Evolutionary conservation across 1,140 invertebrate species (phyloP).

Genomic region (Aphaenogaster ashmeadi): DNA sequence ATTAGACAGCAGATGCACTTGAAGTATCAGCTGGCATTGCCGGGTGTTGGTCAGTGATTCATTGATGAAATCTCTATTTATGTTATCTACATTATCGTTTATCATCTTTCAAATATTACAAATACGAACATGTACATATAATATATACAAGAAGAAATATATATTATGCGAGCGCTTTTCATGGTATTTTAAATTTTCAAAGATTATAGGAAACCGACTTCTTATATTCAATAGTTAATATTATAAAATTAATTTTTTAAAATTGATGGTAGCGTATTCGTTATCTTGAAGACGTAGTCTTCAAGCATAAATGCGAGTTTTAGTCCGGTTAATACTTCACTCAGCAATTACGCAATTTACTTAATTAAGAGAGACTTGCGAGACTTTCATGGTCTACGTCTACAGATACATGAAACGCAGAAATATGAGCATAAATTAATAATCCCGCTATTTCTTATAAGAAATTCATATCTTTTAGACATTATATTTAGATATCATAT

Average conservation of each 20-base stretch:
- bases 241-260: not conserved
- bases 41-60: conserved; percentile 70
- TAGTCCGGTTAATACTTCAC: conserved; percentile 4
- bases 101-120: not conserved
- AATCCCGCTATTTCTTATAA: not conserved
- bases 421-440: conserved; percentile 14
- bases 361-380: not conserved
- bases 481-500: not conserved
- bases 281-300: not conserved
- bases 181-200: not conserved
- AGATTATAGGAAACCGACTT: not conserved
- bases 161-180: not conserved
- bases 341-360: not conserved
- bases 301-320: not conserved
- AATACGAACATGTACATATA: not conserved
- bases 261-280: not conserved
- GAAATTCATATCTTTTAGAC: not conserved
- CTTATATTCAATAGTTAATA: not conserved
- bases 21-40: conserved; percentile 83
- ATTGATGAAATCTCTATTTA: not conserved
- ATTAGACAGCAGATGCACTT: conserved; percentile 81
- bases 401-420: not conserved
- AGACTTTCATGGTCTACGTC: not conserved
- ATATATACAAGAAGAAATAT: not conserved
- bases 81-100: not conserved